A percentile compares a stretch with the other conserved stretches of the same genome.
Conservation (phyloP, 2,113 vertebrate species). For the Entelurus aequoreus region DNA sequence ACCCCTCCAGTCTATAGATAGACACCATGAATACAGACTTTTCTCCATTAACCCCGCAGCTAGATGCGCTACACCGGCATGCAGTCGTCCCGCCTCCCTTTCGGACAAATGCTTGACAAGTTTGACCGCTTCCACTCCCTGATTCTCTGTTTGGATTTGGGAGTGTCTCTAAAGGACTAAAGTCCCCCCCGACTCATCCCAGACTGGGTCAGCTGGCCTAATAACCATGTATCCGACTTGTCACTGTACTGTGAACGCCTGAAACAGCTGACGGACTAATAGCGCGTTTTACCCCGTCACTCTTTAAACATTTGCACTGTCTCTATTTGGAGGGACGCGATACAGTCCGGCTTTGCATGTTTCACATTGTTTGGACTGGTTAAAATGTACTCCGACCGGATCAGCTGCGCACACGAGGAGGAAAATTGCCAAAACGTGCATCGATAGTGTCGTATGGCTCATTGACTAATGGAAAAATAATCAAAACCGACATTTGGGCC, state of each 20-base stretch:
- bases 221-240: conserved; percentile 29
- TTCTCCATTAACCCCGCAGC: conserved; percentile 43
- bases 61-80: conserved; percentile 12
- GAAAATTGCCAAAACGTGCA: background rate
- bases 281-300: conserved; percentile 9
- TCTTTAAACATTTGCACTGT: conserved; percentile 35
- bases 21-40: conserved; percentile 57
- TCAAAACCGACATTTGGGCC: no score
- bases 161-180: conserved; percentile 2
- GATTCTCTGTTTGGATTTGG: conserved; percentile 25
- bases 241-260: conserved; percentile 33
- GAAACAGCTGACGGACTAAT: conserved; percentile 47
- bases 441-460: no score
- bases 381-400: background rate
- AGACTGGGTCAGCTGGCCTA: conserved; percentile 37
- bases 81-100: conserved; percentile 12
- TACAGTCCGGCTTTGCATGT: conserved; percentile 18
- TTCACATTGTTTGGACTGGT: conserved; percentile 1
- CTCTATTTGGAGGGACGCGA: conserved; percentile 47
- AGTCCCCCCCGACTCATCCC: background rate
- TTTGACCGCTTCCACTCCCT: conserved; percentile 35
- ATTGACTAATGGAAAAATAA: no score
- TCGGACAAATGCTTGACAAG: conserved; percentile 41
- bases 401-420: background rate
- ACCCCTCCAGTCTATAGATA: conserved; percentile 64